A percentile compares a stretch with the other conserved stretches of the same genome.
phyloP scores from a whole-genome alignment of 2,113 vertebrate genomes.

The Brachirus orientalis region DNA sequence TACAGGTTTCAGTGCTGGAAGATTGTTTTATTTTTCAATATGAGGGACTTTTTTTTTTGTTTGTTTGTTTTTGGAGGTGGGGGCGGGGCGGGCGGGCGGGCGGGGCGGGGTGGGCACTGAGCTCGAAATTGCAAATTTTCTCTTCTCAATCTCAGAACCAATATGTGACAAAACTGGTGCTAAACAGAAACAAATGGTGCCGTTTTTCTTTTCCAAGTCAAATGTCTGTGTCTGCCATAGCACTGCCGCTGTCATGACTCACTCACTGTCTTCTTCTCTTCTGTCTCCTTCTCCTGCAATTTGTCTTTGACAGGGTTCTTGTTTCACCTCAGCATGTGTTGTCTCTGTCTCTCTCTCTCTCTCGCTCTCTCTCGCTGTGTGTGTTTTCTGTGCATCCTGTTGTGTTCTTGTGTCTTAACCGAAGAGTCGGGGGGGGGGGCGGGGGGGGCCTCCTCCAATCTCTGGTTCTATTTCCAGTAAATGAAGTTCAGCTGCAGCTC shows the following conservation, averaged over 20 bases:
- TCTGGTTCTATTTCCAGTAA: conserved; percentile 42
- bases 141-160: conserved; percentile 88
- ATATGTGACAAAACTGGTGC: conserved; percentile 84
- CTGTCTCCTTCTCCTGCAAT: conserved; percentile 21
- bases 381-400: conserved; percentile 65
- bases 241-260: conserved; percentile 70
- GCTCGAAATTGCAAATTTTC: conserved; percentile 83
- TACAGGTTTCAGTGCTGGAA: conserved; percentile 44
- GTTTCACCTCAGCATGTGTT: conserved; percentile 27
- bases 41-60: not conserved
- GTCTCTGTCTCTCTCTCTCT: conserved; percentile 56
- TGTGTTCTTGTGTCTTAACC: conserved; percentile 40
- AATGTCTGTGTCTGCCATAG: conserved; percentile 73
- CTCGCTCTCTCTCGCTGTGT: conserved; percentile 6
- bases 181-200: conserved; percentile 81
- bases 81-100: too few species aligned
- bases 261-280: conserved; percentile 59
- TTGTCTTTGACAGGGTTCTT: conserved; percentile 54
- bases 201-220: conserved; percentile 67
- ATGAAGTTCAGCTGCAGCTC: conserved; percentile 26
- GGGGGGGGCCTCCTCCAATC: conserved; percentile 62
- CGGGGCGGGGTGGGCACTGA: conserved; percentile 52
- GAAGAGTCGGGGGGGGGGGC: conserved; percentile 19
- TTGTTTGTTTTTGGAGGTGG: conserved; percentile 4
- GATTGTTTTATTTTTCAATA: conserved; percentile 45